A percentile compares a stretch with the other conserved stretches of the same genome.
Conservation (phyloP, 1,140 invertebrate genomes). For the Argopecten irradians region DNA sequence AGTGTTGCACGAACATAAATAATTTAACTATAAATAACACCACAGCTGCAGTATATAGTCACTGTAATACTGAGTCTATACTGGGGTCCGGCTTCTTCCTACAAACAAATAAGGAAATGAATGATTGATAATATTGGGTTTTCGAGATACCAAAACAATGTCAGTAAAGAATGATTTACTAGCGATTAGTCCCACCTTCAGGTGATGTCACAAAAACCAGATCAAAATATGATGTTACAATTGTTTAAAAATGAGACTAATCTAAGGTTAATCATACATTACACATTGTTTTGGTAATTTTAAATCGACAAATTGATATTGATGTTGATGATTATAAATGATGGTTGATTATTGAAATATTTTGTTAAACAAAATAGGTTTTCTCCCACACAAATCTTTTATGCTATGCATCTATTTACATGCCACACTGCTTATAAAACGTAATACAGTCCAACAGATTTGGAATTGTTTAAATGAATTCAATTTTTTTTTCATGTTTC, state of each 20-base stretch:
- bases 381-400: too few relatives aligned
- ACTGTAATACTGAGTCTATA: constrained; percentile 61
- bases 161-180: not conserved
- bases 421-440: not conserved
- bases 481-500: not conserved
- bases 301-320: too few relatives aligned
- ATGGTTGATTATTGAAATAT: too few relatives aligned
- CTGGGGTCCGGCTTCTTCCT: constrained; percentile 58
- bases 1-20: constrained; percentile 28
- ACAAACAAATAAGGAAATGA: constrained; percentile 33
- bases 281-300: not conserved
- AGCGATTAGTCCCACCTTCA: too few relatives aligned
- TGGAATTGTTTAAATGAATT: not conserved
- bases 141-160: too few relatives aligned
- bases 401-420: too few relatives aligned
- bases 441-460: not conserved
- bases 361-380: too few relatives aligned
- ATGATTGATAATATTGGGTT: not conserved
- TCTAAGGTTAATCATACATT: not conserved
- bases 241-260: not conserved
- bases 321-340: too few relatives aligned
- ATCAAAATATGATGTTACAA: not conserved
- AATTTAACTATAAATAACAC: constrained; percentile 53
- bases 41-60: constrained; percentile 57
- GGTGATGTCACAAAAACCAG: too few relatives aligned